Evolutionary conservation across 2,888 invertebrate genomes (phyloP).

Genomic region (Diadromus collaris): DNA sequence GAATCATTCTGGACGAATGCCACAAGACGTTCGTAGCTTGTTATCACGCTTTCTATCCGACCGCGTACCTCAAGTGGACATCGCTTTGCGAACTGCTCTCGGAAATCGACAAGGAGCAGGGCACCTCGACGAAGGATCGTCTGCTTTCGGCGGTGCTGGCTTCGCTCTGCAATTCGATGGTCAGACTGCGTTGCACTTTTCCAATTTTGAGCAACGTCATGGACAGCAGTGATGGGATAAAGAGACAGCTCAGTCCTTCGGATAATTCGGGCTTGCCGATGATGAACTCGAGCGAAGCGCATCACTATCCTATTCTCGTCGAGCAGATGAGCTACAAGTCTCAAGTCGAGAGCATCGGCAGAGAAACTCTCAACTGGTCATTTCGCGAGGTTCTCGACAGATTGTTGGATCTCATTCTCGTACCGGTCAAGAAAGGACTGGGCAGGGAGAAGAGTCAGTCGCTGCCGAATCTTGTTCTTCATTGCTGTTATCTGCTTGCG

Average conservation of each 20-base stretch:
- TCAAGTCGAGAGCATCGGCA: slow-evolving; percentile 79
- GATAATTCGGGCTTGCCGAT: slow-evolving; percentile 86
- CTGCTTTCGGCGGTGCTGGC: slow-evolving; percentile 91
- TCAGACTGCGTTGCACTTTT: slow-evolving; percentile 88
- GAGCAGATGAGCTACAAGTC: slow-evolving; percentile 89
- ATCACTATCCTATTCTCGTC: slow-evolving; percentile 89
- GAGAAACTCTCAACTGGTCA: slow-evolving; percentile 82
- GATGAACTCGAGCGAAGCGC: slow-evolving; percentile 85
- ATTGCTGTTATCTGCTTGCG: slow-evolving; percentile 89
- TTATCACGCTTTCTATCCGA: slow-evolving; percentile 98
- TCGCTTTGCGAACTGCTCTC: slow-evolving; percentile 92
- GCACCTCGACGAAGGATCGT: slow-evolving; percentile 82
- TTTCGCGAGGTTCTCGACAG: slow-evolving; percentile 92
- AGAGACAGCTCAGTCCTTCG: slow-evolving; percentile 84
- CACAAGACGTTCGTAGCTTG: slow-evolving; percentile 95
- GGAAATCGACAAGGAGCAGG: slow-evolving; percentile 84
- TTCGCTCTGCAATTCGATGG: slow-evolving; percentile 90
- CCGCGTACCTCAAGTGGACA: slow-evolving; percentile 95
- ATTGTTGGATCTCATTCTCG: slow-evolving; percentile 90
- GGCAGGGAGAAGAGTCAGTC: slow-evolving; percentile 82
- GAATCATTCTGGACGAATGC: slow-evolving; percentile 92
- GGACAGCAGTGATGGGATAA: slow-evolving; percentile 80
- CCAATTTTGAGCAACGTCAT: slow-evolving; percentile 84
- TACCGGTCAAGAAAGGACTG: slow-evolving; percentile 86
- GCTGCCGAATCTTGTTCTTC: slow-evolving; percentile 83